These are phyloP conservation scores for Ctena decussata DNA, from an alignment of 2,888 invertebrate genomes.

Conservation along the genomic window DNA sequence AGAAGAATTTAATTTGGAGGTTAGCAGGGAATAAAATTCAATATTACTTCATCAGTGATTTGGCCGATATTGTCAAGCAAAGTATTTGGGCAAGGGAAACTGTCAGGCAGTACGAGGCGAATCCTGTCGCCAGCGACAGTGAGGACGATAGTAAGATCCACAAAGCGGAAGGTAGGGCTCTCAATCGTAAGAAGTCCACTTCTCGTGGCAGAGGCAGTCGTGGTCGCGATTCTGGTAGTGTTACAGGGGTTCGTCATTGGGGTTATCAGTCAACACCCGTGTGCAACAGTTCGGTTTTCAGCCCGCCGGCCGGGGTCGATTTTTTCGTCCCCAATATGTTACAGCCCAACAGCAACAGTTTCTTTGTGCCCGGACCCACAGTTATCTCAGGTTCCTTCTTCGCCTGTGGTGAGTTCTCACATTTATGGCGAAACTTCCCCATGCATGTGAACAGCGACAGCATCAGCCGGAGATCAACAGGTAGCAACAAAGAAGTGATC, in stretches of 20 bases:
- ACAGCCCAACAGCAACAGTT: neutral
- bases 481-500: neutral
- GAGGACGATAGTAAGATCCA: constrained; percentile 47
- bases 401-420: constrained; percentile 33
- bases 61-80: constrained; percentile 23
- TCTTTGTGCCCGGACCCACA: neutral
- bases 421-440: constrained; percentile 37
- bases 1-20: constrained; percentile 38
- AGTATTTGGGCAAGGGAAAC: constrained; percentile 52
- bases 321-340: constrained; percentile 1
- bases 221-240: neutral
- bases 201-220: neutral
- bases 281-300: neutral
- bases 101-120: constrained; percentile 27
- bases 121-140: no score
- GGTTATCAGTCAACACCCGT: neutral
- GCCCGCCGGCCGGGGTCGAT: neutral
- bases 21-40: constrained; percentile 45
- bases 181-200: constrained; percentile 35
- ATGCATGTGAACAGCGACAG: neutral
- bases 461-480: neutral
- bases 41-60: constrained; percentile 37
- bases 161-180: constrained; percentile 49
- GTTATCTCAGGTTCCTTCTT: constrained; percentile 35
- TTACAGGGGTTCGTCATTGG: neutral